These are phyloP conservation scores for Megalopta genalis DNA, from an alignment of 1,140 invertebrate genomes.

Conservation along the genomic window DNA sequence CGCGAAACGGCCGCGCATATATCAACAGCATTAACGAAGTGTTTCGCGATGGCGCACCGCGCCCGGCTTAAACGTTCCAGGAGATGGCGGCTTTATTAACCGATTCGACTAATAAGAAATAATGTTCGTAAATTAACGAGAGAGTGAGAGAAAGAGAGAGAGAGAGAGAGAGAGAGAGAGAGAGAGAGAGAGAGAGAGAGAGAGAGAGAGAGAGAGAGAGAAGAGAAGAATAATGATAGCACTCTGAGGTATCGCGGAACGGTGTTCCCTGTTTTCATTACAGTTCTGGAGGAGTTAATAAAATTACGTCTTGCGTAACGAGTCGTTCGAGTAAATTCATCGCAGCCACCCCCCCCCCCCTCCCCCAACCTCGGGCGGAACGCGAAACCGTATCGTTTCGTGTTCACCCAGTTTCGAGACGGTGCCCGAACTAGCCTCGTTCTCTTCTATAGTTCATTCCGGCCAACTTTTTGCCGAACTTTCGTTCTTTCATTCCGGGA, in stretches of 20 bases:
- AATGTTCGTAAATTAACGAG: neutral
- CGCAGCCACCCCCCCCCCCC: too few relatives aligned
- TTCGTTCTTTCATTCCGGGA: conserved; percentile 5
- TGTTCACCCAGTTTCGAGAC: conserved; percentile 29
- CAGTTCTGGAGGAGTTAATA: conserved; percentile 22
- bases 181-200: too few relatives aligned
- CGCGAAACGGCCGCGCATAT: neutral
- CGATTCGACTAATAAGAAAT: neutral
- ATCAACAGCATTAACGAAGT: neutral
- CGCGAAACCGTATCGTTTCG: conserved; percentile 22
- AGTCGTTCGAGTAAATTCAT: conserved; percentile 31
- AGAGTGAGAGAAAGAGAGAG: too few relatives aligned
- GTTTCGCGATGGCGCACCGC: neutral
- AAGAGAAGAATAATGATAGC: neutral
- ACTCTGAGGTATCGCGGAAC: too few relatives aligned
- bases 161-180: too few relatives aligned
- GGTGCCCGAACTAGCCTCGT: neutral
- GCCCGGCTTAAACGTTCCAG: neutral
- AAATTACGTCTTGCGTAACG: conserved; percentile 50
- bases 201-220: too few relatives aligned
- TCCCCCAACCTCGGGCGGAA: neutral
- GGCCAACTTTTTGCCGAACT: conserved; percentile 41
- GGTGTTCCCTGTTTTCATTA: conserved; percentile 27
- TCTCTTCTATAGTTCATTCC: conserved; percentile 39
- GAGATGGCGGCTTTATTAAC: neutral